Conservation (phyloP, 30 jellyfish, hydroid and myxozoan genomes). For the Rhopilema esculentum region DNA sequence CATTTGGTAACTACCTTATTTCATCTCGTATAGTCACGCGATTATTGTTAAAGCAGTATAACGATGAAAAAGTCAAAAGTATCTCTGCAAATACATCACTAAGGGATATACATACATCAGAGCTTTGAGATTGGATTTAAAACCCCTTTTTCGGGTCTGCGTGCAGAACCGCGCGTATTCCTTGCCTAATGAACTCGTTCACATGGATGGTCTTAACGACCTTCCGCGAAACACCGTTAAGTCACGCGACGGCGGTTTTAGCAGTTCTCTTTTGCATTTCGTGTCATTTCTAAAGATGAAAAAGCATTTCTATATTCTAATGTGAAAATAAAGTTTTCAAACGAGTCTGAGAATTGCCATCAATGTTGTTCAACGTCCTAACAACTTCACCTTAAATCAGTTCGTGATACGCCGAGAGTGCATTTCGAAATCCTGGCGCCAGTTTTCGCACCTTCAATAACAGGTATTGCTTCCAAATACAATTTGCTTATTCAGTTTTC, state of each 20-base stretch:
- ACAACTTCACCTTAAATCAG: not conserved
- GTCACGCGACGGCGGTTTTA: not conserved
- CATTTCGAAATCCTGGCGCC: conserved; percentile 69
- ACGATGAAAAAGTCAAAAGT: not conserved
- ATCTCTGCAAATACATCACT: not conserved
- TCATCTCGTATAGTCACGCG: not conserved
- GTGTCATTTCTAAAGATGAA: not conserved
- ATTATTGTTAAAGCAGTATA: not conserved
- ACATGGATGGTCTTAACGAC: not conserved
- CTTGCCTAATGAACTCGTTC: not conserved
- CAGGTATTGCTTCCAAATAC: conserved; percentile 36
- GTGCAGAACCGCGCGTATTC: not conserved
- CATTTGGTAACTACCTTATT: not conserved
- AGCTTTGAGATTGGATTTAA: not conserved
- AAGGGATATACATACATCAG: not conserved
- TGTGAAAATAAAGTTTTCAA: not conserved
- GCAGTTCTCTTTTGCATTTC: not conserved
- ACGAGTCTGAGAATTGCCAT: not conserved
- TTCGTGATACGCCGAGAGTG: not conserved
- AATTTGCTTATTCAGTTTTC: conserved; percentile 36
- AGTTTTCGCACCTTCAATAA: conserved; percentile 40
- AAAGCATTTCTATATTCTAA: not conserved
- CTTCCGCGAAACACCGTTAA: not conserved
- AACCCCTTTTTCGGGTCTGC: not conserved
- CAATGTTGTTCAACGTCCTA: not conserved